These are phyloP conservation scores for Meandrusa payeni DNA, from an alignment of 2,888 invertebrate species.

Conservation along the genomic window DNA sequence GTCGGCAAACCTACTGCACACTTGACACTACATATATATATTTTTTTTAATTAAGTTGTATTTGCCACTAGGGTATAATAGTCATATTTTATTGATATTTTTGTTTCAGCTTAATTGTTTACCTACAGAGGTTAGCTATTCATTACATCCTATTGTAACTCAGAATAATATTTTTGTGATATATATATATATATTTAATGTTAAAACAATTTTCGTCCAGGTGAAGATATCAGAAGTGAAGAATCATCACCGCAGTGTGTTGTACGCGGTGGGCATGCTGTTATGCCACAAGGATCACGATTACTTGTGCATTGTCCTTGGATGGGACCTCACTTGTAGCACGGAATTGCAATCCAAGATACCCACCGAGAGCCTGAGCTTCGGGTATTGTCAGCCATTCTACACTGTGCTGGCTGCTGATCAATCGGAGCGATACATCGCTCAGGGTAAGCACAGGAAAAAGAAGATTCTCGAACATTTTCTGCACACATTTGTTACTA, in stretches of 20 bases:
- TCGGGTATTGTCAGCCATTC: slow-evolving; percentile 83
- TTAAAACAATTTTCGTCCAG: slow-evolving; percentile 27
- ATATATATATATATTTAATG: too few species aligned
- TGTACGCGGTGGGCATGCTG: slow-evolving; percentile 86
- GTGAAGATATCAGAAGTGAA: slow-evolving; percentile 30
- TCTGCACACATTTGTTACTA: too few species aligned
- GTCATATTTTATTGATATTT: too few species aligned
- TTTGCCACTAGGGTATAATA: too few species aligned
- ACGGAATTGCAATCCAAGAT: slow-evolving; percentile 81
- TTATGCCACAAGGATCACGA: slow-evolving; percentile 83
- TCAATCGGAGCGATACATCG: slow-evolving; percentile 84
- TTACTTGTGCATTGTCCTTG: slow-evolving; percentile 85
- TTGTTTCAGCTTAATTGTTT: too few species aligned
- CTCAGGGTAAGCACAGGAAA: slow-evolving; percentile 80
- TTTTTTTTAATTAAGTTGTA: too few species aligned
- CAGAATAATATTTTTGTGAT: too few species aligned
- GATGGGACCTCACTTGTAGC: slow-evolving; percentile 83
- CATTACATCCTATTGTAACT: too few species aligned
- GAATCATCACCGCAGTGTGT: slow-evolving; percentile 43
- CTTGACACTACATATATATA: too few species aligned
- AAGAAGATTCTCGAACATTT: too few species aligned
- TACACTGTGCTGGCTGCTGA: slow-evolving; percentile 85
- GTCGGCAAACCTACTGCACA: too few species aligned
- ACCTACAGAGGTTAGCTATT: too few species aligned
- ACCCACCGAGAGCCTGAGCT: slow-evolving; percentile 57